Evolutionary conservation across 1,140 invertebrate species (phyloP), one percentile per base, ranked within the genome.

Genomic region (Aradophagus sp.): DNA sequence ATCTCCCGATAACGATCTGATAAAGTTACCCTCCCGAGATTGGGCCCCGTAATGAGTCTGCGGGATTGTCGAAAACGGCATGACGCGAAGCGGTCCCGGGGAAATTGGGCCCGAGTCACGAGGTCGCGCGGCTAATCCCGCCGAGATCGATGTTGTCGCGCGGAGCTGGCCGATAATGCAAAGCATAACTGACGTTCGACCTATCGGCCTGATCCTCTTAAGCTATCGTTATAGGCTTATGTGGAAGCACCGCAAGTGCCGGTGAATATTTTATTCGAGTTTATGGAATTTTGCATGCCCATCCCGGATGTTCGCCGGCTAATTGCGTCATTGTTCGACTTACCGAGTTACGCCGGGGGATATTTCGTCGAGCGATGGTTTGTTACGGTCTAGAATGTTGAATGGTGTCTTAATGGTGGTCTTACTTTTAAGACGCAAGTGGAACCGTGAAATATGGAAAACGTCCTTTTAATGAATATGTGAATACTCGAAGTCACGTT

Each of bases 21-120:
- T 86, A 86, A 80, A 80, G 74, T 75, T 75, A 78, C 80, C 81
- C 79, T 82, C 78, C 76, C 81, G 83, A 83, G 84, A 86, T 84
- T 74, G 76, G 20, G 27, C 47, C 48, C 41, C 36, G 70, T 73
- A 73, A 73, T 59, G 63, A 73, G 70, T 35, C 45, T 52, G 61
- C 56, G 41, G 66, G 66, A 74, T 74, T 74, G 65, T 68, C 65
- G 31, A 69, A 74, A 74, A 68, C 4, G 20, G 4, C 20, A 23
- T 23, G 8, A 8, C 20, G 20, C 20, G 8, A 23, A 4, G 20
- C 4, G 4, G 20, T 5, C 20, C 4, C 20, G 20, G 20, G 8
- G 8, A 31, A 31, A 5, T 31, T 11, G 29, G 5, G n/a, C 5
- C n/a, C 29, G 2, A 31, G 29, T 58, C 38, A 50, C 58, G 23